Base-by-base conservation (phyloP, 2,888 invertebrate genomes). In the Melangyna quadrimaculata region DNA sequence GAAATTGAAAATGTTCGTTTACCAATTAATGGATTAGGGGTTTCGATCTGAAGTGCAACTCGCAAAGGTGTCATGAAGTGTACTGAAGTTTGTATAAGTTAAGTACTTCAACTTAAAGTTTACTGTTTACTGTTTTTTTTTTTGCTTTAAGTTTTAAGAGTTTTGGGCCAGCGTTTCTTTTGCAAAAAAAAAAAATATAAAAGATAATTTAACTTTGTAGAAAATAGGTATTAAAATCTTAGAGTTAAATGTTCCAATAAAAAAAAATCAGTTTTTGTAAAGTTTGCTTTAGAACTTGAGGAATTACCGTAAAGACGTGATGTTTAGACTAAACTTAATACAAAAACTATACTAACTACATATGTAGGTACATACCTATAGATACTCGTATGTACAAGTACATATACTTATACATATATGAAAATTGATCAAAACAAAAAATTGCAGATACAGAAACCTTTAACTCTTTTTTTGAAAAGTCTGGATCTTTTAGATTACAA, bases 1-100 rank as follows among this genome's bases (percentile, higher is more conserved):
- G 51, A 80, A 84, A 84, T 80, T 84, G 75, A 84, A 84, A 84
- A 77, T 84, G 61, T 80, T 84, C 61, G 72, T 77, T 75, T 72
- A 80, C 61, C 84, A 84, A 84, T 84, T 84, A 84, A 80, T 77
- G 84, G 75, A 80, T 79, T 69, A 75, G 74, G 70, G 70, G 35
- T 70, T 78, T 74, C 65, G 67, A 71, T 79, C 53, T 63, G 53
- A 75, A 67, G 71, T 79, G 65, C 71, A 71, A 43, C 43, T 67
- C 59, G 19, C 51, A 67, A 35, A 67, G 67, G 67, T 67, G 67
- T 67, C 67, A 67, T 51, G 67, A 67, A 51, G 48, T 51, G 67
- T 67, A 51, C 22, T 29, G 51, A 35, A 65, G 45, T 65, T 63
- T 63, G 27, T 45, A 14, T 24, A n/a, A n/a, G n/a, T n/a, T n/a